Percentiles rank a stretch among this genome's conserved stretches.
These are phyloP conservation scores for Tyria jacobaeae DNA, from an alignment of 2,888 invertebrate species.

Conservation along the genomic window DNA sequence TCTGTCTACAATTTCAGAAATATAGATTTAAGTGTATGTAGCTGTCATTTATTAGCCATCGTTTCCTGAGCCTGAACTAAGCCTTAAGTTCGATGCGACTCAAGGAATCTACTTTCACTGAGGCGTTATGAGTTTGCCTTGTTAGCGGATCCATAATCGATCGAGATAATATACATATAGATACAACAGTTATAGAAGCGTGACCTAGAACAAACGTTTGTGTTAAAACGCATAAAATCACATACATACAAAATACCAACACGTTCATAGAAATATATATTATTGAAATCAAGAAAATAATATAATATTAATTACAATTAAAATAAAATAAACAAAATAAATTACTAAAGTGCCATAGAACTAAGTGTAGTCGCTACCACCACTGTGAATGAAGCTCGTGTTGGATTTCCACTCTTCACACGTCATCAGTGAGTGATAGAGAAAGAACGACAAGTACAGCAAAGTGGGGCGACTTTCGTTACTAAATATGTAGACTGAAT, in stretches of 20 bases:
- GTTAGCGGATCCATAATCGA: constrained; percentile 43
- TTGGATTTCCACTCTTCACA: background rate
- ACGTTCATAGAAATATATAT: constrained; percentile 20
- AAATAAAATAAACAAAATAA: too few relatives aligned
- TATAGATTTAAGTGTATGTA: too few relatives aligned
- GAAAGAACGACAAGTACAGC: background rate
- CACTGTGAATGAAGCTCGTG: background rate
- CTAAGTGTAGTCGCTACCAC: background rate
- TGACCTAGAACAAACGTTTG: constrained; percentile 53
- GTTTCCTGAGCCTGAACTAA: constrained; percentile 1
- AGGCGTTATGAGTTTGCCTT: constrained; percentile 42
- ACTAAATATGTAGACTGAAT: background rate
- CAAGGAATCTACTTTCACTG: constrained; percentile 66
- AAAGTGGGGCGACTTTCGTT: background rate
- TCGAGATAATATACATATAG: too few relatives aligned
- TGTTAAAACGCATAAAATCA: constrained; percentile 28
- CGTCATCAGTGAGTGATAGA: constrained; percentile 5
- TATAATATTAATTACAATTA: constrained; percentile 14
- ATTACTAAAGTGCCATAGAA: background rate
- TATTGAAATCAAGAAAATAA: constrained; percentile 13
- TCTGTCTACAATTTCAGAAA: too few relatives aligned
- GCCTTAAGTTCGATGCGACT: constrained; percentile 27
- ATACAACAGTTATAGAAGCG: constrained; percentile 46
- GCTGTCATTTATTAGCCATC: background rate
- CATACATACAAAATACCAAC: constrained; percentile 27